Percentiles rank a stretch among this genome's conserved stretches.
These are phyloP conservation scores for Epistrophella euchroma DNA, from an alignment of 2,888 invertebrate genomes.

Conservation along the genomic window DNA sequence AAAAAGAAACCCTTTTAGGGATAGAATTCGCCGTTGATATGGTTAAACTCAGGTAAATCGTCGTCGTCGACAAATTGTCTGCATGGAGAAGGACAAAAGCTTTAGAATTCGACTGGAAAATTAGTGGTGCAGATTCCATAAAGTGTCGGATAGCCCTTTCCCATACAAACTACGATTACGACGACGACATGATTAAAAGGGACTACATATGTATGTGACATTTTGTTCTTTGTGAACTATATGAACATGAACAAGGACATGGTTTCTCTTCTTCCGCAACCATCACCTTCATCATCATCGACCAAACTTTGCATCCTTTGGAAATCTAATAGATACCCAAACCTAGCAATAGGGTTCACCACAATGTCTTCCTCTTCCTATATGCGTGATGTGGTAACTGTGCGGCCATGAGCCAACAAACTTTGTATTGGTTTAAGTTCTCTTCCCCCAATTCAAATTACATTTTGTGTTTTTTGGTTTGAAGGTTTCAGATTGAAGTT, in stretches of 20 bases:
- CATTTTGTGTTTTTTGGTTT: conserved; percentile 18
- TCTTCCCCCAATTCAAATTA: conserved; percentile 5
- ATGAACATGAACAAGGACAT: conserved; percentile 21
- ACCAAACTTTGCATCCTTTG: conserved; percentile 15
- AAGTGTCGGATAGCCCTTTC: neutral
- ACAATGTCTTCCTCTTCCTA: neutral
- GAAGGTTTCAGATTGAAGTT: conserved; percentile 3
- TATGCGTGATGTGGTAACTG: conserved; percentile 53
- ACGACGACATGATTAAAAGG: conserved; percentile 25
- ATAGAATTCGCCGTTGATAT: neutral
- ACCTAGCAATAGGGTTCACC: neutral
- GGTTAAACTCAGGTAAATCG: conserved; percentile 12
- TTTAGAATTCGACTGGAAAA: conserved; percentile 35
- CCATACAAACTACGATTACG: neutral
- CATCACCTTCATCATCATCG: conserved; percentile 16
- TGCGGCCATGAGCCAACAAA: conserved; percentile 31
- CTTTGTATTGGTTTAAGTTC: neutral
- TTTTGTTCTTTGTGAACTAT: conserved; percentile 4
- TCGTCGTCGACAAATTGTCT: conserved; percentile 22
- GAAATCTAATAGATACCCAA: conserved; percentile 35
- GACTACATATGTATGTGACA: neutral
- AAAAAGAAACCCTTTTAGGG: neutral
- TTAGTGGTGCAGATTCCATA: conserved; percentile 22
- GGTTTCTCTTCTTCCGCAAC: conserved; percentile 11
- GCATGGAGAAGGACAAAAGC: conserved; percentile 7